These are phyloP conservation scores for Buceros bicornis DNA, from an alignment of 2,797 vertebrate genomes.

Conservation along the genomic window DNA sequence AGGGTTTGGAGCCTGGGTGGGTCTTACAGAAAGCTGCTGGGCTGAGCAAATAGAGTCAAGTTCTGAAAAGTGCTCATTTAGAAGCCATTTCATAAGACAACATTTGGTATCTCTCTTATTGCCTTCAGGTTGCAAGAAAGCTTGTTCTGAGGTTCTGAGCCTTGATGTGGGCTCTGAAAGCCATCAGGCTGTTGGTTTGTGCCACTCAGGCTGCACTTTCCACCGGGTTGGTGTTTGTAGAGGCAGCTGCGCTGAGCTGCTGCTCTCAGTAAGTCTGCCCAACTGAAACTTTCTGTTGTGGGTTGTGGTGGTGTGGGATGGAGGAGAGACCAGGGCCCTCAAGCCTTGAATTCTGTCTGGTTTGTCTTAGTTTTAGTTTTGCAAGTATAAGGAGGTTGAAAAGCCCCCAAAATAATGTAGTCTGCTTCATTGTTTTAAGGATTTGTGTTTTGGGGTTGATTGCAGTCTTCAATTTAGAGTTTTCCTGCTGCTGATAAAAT, in stretches of 20 bases:
- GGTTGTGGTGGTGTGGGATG: neutral
- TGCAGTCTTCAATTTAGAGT: neutral
- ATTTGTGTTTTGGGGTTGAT: neutral
- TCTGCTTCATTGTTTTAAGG: neutral
- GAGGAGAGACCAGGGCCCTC: neutral
- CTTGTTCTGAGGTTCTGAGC: neutral
- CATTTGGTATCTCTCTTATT: neutral
- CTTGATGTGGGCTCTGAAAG: conserved; percentile 22
- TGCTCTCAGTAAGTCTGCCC: neutral
- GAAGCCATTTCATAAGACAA: neutral
- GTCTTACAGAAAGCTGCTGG: neutral
- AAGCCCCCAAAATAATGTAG: neutral
- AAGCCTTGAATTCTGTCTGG: neutral
- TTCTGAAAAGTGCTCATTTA: neutral
- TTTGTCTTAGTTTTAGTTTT: neutral
- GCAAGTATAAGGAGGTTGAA: neutral
- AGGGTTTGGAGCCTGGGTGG: neutral
- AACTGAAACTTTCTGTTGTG: conserved; percentile 29
- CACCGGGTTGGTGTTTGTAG: neutral
- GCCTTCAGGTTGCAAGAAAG: neutral
- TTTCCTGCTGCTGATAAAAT: neutral
- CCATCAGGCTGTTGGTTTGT: neutral
- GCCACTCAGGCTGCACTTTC: neutral
- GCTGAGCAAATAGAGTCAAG: neutral
- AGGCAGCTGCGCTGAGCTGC: conserved; percentile 34